phyloP scores from a whole-genome alignment of 2,797 vertebrate genomes.

The Pelochelys cantorii region DNA sequence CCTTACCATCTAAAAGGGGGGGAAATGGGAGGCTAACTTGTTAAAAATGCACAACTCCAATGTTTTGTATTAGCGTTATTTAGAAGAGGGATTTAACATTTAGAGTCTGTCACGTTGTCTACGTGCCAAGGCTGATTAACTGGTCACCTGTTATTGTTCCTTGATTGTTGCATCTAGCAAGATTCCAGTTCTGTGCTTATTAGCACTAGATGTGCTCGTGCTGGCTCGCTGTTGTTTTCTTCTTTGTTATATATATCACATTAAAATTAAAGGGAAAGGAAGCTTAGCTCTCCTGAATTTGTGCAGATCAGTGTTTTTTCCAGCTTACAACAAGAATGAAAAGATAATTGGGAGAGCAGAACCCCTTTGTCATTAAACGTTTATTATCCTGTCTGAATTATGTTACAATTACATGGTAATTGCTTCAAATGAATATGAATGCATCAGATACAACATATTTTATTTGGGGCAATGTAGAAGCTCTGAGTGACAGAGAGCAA shows the following conservation, averaged over 20 bases:
- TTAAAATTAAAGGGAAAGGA: background rate
- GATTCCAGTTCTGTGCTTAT: background rate
- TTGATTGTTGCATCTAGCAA: background rate
- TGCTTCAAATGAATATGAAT: background rate
- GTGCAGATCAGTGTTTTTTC: background rate
- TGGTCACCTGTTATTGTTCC: constrained; percentile 20
- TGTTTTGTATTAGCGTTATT: constrained; percentile 16
- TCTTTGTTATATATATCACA: background rate
- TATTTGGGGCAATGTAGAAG: background rate
- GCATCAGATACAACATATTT: background rate
- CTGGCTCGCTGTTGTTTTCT: background rate
- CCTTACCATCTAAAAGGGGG: constrained; percentile 46
- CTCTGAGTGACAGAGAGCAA: background rate
- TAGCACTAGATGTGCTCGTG: background rate
- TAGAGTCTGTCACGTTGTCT: rapidly evolving
- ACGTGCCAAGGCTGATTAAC: background rate
- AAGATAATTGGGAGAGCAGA: background rate
- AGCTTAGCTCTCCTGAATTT: background rate
- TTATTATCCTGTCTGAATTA: background rate
- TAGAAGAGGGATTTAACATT: background rate
- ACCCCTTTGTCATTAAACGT: background rate
- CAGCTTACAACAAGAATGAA: background rate
- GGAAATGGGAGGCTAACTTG: background rate
- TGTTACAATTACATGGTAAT: rapidly evolving
- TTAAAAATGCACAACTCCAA: constrained; percentile 33